Evolutionary conservation across 2,797 vertebrate genomes (phyloP).

Genomic region (Melopsittacus undulatus): DNA sequence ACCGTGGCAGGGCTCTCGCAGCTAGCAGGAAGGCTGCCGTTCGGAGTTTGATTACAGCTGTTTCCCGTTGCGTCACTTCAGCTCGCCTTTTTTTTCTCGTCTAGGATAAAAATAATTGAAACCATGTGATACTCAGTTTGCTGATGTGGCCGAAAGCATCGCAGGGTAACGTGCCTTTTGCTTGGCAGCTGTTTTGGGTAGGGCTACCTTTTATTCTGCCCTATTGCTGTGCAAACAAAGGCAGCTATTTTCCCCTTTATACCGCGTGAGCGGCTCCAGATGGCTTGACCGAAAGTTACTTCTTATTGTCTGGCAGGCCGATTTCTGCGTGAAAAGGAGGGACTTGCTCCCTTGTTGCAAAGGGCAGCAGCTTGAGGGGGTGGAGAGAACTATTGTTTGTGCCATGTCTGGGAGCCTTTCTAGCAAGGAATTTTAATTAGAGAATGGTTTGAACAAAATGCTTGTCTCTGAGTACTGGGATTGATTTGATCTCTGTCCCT

Average conservation of each 20-base stretch:
- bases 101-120: constrained; percentile 71
- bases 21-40: neutral
- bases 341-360: constrained; percentile 23
- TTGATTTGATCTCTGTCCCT: neutral
- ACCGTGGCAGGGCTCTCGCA: neutral
- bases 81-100: constrained; percentile 19
- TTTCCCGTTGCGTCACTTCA: constrained; percentile 67
- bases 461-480: neutral
- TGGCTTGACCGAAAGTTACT: constrained; percentile 44
- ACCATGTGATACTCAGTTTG: constrained; percentile 73
- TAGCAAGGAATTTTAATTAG: constrained; percentile 48
- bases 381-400: constrained; percentile 35
- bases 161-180: constrained; percentile 46
- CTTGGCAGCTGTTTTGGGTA: constrained; percentile 51
- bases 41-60: constrained; percentile 58
- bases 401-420: constrained; percentile 24
- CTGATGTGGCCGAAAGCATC: constrained; percentile 71
- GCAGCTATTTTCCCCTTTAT: neutral
- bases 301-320: constrained; percentile 21
- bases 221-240: constrained; percentile 34
- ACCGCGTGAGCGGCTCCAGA: neutral
- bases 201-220: constrained; percentile 25
- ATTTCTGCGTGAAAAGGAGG: constrained; percentile 44
- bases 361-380: constrained; percentile 23
- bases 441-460: neutral